These are phyloP conservation scores for Drosophila melanocephala DNA, from an alignment of 2,888 invertebrate species.

Conservation along the genomic window DNA sequence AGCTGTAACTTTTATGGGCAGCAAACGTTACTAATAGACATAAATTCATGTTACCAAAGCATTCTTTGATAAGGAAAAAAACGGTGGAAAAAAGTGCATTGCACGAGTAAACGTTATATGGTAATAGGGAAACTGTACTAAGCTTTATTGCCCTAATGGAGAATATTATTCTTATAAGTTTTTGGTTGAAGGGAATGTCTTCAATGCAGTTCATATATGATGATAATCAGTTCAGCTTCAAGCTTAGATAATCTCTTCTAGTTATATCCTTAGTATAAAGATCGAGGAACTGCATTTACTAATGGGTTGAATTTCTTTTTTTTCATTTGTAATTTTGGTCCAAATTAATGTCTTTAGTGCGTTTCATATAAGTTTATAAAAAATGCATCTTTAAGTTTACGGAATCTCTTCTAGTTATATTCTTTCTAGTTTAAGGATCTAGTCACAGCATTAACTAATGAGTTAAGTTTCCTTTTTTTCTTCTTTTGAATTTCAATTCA, in stretches of 20 bases:
- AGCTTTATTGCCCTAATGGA: slow-evolving; percentile 13
- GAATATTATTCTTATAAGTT: neutral
- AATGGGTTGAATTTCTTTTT: neutral
- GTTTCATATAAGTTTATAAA: neutral
- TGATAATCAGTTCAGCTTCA: neutral
- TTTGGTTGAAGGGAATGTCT: neutral
- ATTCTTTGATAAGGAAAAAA: slow-evolving; percentile 40
- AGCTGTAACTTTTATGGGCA: slow-evolving; percentile 47
- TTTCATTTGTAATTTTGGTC: neutral
- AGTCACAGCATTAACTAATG: slow-evolving; percentile 10
- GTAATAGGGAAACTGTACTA: slow-evolving; percentile 18
- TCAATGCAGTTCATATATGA: neutral
- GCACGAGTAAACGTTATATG: slow-evolving; percentile 7
- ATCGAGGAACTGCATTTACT: neutral
- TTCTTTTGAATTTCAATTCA: slow-evolving; percentile 20
- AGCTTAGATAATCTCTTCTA: neutral
- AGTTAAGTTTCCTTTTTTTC: neutral
- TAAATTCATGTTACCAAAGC: slow-evolving; percentile 51
- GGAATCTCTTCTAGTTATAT: neutral
- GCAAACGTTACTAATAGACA: slow-evolving; percentile 60
- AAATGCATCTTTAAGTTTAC: neutral
- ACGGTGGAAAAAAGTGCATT: neutral
- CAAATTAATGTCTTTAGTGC: neutral
- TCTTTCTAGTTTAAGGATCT: neutral
- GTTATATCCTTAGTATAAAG: neutral